Percentiles rank a stretch among this genome's conserved stretches.
phyloP scores from a whole-genome alignment of 2,797 vertebrate species.

The Prunella strophiata region DNA sequence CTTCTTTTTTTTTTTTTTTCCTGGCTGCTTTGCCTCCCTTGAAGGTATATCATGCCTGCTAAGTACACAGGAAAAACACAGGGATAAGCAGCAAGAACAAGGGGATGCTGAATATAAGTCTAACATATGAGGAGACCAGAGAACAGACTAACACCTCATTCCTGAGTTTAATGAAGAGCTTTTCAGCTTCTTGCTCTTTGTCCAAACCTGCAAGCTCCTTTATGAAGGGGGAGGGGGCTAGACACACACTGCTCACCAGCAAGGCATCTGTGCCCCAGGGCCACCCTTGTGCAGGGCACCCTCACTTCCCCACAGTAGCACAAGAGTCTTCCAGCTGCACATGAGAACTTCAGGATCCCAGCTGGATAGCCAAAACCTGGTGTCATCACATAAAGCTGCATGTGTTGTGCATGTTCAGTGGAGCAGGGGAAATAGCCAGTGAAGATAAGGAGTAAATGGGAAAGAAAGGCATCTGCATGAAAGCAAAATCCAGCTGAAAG shows the following conservation, averaged over 20 bases:
- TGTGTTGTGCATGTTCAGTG: not conserved
- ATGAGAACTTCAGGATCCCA: not conserved
- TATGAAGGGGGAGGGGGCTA: not conserved
- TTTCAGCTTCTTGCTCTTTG: not conserved
- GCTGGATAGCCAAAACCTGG: not conserved
- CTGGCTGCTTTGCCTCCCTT: not conserved
- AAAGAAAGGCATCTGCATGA: not conserved
- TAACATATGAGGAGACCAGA: not conserved
- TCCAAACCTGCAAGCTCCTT: not conserved
- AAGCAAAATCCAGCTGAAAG: not conserved
- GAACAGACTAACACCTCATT: not conserved
- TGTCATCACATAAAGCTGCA: not conserved
- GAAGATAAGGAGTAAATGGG: not conserved
- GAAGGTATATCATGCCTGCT: not conserved
- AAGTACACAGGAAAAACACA: not conserved
- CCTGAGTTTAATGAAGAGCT: not conserved
- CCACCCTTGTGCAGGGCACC: not conserved
- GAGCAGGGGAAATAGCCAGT: not conserved
- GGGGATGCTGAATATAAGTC: rapidly evolving
- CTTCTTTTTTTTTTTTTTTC: not conserved
- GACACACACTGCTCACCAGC: not conserved
- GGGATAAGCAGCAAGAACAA: not conserved
- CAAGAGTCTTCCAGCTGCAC: not conserved
- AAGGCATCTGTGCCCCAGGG: not conserved
- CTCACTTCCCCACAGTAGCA: not conserved